Evolutionary conservation across 2,888 invertebrate species (phyloP), one percentile per base, ranked within the genome.

Genomic region (Pollenia amentaria): DNA sequence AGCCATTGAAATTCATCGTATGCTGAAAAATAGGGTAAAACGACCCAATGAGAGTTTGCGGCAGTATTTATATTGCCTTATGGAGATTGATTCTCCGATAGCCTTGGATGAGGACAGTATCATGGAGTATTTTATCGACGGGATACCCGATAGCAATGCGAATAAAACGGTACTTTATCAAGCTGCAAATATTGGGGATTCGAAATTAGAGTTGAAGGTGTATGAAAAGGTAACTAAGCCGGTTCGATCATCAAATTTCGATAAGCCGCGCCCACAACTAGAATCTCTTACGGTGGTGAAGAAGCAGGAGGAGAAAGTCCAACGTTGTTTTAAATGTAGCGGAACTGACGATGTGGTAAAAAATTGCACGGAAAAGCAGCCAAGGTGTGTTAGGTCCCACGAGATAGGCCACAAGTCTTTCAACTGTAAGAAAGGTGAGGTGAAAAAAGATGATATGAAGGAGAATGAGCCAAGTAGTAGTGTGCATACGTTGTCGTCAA

Each of bases 101-200:
- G 8, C 2, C 6, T 18, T 65, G 7, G 65, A 65, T 12, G 65
- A 65, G 12, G 18, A 16, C 2, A 65, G 65, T 4, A 6, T 44
- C 11, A 46, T 88, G 7, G 84, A 84, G 12, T 87, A 87, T 64
- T 88, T 87, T 55, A 55, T 81, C 12, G 76, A 87, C 8, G 84
- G 88, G 1, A 83, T 83, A 14, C 80, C 75, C 11, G 84, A 84
- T 51, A 42, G 40, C 4, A 73, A 44, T 21, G 12, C 40, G 2
- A 84, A 80, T 38, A 84, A 75, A 69, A 4, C 60, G 9, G 53
- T 62, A 12, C 18, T 80, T 16, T 84, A 84, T 42, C 75, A 69
- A 14, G 84, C 79, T 9, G 29, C 2, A 1, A 12, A 42, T 29
- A 38, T 84, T 3, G 16, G 55, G 1, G 84, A 84, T 21, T 60